A percentile compares a stretch with the other conserved stretches of the same genome.
These are phyloP conservation scores for Boleophthalmus pectinirostris DNA, from an alignment of 2,113 vertebrate genomes.

Conservation along the genomic window DNA sequence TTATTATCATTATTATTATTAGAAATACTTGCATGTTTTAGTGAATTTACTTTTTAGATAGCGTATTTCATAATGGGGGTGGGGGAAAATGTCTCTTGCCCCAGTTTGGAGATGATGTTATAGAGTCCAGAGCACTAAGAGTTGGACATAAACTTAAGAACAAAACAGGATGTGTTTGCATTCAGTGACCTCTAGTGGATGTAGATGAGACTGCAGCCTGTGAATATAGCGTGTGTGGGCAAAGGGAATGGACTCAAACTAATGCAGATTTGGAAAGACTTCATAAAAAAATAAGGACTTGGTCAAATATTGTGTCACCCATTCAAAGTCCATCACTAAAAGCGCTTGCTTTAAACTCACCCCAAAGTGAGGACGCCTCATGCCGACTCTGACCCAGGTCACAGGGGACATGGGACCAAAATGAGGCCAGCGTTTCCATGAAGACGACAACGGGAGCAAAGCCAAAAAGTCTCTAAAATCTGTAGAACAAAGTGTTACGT, in stretches of 20 bases:
- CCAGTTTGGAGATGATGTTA: too few relatives aligned
- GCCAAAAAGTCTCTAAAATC: slow-evolving; percentile 67
- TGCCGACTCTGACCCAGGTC: slow-evolving; percentile 69
- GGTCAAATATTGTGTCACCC: background rate
- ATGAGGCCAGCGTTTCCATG: slow-evolving; percentile 87
- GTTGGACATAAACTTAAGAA: background rate
- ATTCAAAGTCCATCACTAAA: background rate
- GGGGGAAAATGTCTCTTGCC: too few relatives aligned
- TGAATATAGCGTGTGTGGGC: background rate
- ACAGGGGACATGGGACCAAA: slow-evolving; percentile 80
- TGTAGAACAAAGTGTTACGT: slow-evolving; percentile 69
- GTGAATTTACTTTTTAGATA: too few relatives aligned
- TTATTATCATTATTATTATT: too few relatives aligned
- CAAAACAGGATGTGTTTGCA: background rate
- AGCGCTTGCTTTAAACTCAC: slow-evolving; percentile 49
- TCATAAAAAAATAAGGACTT: too few relatives aligned
- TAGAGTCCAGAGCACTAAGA: background rate
- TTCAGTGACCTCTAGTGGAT: background rate
- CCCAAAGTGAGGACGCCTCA: slow-evolving; percentile 56
- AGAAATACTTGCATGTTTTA: too few relatives aligned
- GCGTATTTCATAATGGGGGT: too few relatives aligned
- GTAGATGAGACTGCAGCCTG: background rate
- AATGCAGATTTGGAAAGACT: background rate
- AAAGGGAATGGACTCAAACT: background rate
- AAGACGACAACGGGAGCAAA: slow-evolving; percentile 83